phyloP scores from a whole-genome alignment of 2,113 vertebrate species.

The Hyla sarda region DNA sequence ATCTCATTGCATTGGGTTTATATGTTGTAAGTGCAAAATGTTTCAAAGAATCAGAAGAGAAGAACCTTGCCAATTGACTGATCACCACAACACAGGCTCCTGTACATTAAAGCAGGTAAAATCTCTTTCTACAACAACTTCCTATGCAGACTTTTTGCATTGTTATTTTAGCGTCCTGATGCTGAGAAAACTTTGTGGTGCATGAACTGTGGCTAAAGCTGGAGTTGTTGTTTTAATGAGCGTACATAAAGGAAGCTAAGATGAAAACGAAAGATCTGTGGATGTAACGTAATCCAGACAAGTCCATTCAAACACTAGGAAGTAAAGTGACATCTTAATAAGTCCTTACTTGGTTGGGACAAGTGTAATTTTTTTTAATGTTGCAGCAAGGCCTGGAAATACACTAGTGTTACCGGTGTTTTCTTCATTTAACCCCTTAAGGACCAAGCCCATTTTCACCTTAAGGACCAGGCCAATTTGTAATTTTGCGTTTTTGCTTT shows the following conservation, averaged over 20 bases:
- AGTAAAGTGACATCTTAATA: not conserved
- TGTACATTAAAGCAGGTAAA: conserved; percentile 24
- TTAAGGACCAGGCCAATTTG: too few relatives aligned
- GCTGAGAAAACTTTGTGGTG: conserved; percentile 27
- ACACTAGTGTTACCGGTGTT: not conserved
- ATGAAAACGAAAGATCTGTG: conserved; percentile 14
- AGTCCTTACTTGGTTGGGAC: not conserved
- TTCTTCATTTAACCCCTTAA: not conserved
- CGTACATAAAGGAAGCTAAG: not conserved
- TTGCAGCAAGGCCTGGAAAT: not conserved
- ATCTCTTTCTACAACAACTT: conserved; percentile 24
- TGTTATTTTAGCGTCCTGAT: conserved; percentile 2
- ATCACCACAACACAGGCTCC: not conserved
- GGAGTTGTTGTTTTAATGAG: conserved; percentile 43
- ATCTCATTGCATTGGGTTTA: conserved; percentile 60
- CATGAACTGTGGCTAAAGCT: conserved; percentile 13
- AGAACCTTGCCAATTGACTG: not conserved
- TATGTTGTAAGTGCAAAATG: not conserved
- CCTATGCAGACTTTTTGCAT: not conserved
- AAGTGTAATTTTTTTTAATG: not conserved
- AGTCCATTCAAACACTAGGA: conserved; percentile 13
- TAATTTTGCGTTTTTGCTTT: too few relatives aligned
- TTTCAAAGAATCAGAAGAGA: conserved; percentile 13
- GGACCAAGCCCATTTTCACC: too few relatives aligned
- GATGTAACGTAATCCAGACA: conserved; percentile 12